phyloP scores from a whole-genome alignment of 2,797 vertebrate genomes.

The Sebastes melanostomus region DNA sequence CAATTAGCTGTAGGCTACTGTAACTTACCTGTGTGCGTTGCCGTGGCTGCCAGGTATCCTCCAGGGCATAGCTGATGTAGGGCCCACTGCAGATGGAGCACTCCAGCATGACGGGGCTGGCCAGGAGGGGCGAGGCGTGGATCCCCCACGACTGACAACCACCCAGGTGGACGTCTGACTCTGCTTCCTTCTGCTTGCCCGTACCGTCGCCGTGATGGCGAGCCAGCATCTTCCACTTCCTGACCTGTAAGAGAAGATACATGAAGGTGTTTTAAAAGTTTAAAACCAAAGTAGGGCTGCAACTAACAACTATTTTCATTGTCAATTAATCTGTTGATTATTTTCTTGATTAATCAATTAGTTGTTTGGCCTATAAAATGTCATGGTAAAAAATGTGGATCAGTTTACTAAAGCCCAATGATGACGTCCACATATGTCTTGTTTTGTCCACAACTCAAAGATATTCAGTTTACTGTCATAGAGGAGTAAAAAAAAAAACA shows the following conservation, averaged over 20 bases:
- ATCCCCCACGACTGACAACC: slow-evolving; percentile 71
- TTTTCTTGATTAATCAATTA: no score
- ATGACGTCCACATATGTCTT: no score
- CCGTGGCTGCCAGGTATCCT: slow-evolving; percentile 84
- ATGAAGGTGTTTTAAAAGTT: background rate
- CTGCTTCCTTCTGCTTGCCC: slow-evolving; percentile 74
- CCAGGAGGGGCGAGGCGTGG: slow-evolving; percentile 68
- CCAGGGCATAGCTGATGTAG: slow-evolving; percentile 80
- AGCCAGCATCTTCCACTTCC: slow-evolving; percentile 85
- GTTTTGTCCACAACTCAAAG: no score
- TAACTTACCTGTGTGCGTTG: slow-evolving; percentile 81
- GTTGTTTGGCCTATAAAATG: no score
- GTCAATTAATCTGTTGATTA: no score
- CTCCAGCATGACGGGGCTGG: slow-evolving; percentile 81
- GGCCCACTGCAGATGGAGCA: slow-evolving; percentile 85
- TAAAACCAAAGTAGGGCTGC: background rate
- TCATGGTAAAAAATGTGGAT: no score
- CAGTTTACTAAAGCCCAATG: no score
- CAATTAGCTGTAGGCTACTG: background rate
- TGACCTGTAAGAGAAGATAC: slow-evolving; percentile 69
- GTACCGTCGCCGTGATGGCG: slow-evolving; percentile 73
- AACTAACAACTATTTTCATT: no score
- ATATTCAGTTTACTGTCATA: no score
- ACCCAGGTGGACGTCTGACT: slow-evolving; percentile 66
- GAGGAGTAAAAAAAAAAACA: no score